Base-by-base conservation (phyloP, 2,113 vertebrate species). In the Urocolius indicus region DNA sequence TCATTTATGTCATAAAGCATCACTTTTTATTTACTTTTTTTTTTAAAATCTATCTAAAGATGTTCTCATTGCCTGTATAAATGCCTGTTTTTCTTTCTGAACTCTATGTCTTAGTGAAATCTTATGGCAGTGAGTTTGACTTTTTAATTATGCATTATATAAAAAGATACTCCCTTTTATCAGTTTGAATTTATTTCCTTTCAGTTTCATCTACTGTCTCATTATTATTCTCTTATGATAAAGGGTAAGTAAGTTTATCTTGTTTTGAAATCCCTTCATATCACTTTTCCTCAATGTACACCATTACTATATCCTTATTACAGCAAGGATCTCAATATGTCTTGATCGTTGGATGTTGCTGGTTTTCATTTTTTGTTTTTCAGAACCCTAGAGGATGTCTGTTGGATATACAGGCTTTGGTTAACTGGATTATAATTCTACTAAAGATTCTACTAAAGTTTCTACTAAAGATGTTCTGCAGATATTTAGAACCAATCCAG, bases 101-200 rank as follows among this genome's bases (percentile, higher is more conserved):
- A 76, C 12, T 87, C 45, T 58, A 23, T 69, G 75, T 77, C 67
- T 95, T 45, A 58, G 26, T 74, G 51, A 90, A 96, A 90, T 90
- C 84, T 84, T 94, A 86, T 14, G 62, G 74, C 3, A 3, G 38
- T 45, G 72, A 41, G 46, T 91, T 95, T 87, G 82, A 94, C 86
- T 81, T 59, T 80, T 84, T 90, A 95, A 95, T 90, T 96, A 92
- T 90, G 68, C 46, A 73, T 71, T 67, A 15, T 59, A 87, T 85
- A 36, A 93, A 94, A 89, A 91, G 46, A 67, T 59, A 61, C 15
- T 92, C n/a, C 30, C 78, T 93, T 96, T 96, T 84, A 94, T 96
- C 90, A 83, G 38, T 67, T 81, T 55, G 75, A 90, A 86, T 93
- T 95, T 94, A 89, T 95, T 95, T 94, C 29, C 34, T 84, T 86